phyloP scores from a whole-genome alignment of 2,888 invertebrate genomes.

The Eremobia ochroleuca region DNA sequence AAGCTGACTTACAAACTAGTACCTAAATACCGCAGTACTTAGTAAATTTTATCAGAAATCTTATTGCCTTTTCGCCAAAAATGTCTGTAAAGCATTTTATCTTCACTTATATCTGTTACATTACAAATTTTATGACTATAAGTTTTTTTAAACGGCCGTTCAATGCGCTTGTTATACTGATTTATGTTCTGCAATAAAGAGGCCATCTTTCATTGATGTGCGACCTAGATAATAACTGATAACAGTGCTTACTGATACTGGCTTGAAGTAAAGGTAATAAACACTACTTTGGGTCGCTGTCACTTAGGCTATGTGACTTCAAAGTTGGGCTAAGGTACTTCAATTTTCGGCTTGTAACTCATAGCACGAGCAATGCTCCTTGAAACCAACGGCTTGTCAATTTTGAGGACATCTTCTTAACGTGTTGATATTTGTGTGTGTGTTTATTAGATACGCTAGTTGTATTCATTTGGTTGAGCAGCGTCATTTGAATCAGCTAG shows the following conservation, averaged over 20 bases:
- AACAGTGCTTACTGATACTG: constrained; percentile 30
- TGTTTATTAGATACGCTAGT: background rate
- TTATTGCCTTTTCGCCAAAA: constrained; percentile 3
- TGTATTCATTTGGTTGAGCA: background rate
- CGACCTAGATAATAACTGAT: constrained; percentile 47
- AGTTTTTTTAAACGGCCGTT: constrained; percentile 49
- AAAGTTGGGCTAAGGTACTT: constrained; percentile 40
- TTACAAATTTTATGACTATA: constrained; percentile 50
- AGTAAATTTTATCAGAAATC: constrained; percentile 22
- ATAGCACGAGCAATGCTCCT: constrained; percentile 20
- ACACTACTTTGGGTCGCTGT: constrained; percentile 35
- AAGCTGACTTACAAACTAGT: background rate
- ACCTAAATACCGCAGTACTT: background rate
- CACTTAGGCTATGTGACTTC: constrained; percentile 38
- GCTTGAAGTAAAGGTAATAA: constrained; percentile 44
- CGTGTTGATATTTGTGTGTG: constrained; percentile 1
- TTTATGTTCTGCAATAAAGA: constrained; percentile 58
- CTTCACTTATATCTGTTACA: constrained; percentile 24
- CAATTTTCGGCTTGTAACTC: constrained; percentile 22
- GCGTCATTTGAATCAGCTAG: background rate
- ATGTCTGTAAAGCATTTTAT: constrained; percentile 25
- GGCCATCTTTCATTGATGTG: constrained; percentile 38
- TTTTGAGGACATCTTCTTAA: constrained; percentile 10
- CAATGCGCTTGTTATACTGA: constrained; percentile 47
- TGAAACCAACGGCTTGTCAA: constrained; percentile 18